Conservation (phyloP, 1,140 invertebrate genomes). For the Pentalonia nigronervosa region DNA sequence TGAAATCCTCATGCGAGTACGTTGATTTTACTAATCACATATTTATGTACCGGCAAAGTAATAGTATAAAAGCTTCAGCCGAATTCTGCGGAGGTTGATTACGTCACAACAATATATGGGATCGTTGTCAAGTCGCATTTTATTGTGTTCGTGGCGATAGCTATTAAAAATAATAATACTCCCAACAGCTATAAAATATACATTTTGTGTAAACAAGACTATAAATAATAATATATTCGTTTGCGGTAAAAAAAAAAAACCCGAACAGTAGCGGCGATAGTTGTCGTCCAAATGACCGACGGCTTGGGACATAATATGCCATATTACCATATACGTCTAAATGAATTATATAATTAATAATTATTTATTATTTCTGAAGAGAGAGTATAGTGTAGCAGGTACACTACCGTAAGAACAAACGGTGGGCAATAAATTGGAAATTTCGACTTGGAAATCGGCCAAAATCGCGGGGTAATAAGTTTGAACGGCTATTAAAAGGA, state of each 20-base stretch:
- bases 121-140: not conserved
- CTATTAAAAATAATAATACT: not conserved
- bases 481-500: not conserved
- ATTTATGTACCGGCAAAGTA: not conserved
- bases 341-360: conserved; percentile 21
- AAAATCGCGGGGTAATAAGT: not conserved
- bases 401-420: not conserved
- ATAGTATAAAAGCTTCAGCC: not conserved
- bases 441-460: not conserved
- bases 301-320: not conserved
- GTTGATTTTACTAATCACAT: not conserved
- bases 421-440: conserved; percentile 21
- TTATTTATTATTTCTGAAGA: conserved; percentile 28
- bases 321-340: not conserved
- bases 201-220: not conserved
- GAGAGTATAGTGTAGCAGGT: not conserved
- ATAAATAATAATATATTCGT: not conserved
- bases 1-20: not conserved
- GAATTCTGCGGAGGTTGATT: not conserved
- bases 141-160: not conserved
- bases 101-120: not conserved
- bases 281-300: not conserved
- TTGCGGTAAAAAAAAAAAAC: not conserved
- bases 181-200: not conserved
- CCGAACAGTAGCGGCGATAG: not conserved